Evolutionary conservation across 1,140 invertebrate genomes (phyloP).

Genomic region (Rhynchophorus ferrugineus): DNA sequence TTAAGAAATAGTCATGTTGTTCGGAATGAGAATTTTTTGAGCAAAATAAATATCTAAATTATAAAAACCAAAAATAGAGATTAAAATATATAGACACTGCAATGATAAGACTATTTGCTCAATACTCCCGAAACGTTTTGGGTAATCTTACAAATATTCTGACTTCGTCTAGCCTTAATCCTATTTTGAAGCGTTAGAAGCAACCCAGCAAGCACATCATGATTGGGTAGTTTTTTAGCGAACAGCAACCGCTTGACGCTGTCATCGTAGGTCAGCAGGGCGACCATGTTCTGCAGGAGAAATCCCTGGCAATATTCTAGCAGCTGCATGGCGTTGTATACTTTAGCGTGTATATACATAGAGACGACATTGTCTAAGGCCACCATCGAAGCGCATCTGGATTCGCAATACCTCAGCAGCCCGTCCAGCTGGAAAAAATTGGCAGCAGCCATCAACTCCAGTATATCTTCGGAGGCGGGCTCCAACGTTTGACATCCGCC

Average conservation of each 20-base stretch:
- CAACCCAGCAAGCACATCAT: slow-evolving; percentile 78
- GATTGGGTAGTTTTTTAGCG: slow-evolving; percentile 82
- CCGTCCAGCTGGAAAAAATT: slow-evolving; percentile 88
- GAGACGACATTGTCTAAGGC: slow-evolving; percentile 84
- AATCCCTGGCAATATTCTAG: slow-evolving; percentile 84
- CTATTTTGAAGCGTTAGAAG: slow-evolving; percentile 71
- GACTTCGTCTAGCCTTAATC: slow-evolving; percentile 54
- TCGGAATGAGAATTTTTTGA: no score
- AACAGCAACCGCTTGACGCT: slow-evolving; percentile 82
- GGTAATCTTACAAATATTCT: slow-evolving; percentile 27
- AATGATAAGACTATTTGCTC: no score
- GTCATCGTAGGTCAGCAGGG: slow-evolving; percentile 83
- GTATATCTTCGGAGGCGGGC: slow-evolving; percentile 69
- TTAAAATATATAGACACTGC: no score
- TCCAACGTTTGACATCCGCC: slow-evolving; percentile 72
- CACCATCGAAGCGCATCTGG: slow-evolving; percentile 72
- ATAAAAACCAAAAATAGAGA: no score
- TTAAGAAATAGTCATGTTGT: no score
- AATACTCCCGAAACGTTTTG: slow-evolving; percentile 10
- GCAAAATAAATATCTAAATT: no score
- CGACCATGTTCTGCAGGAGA: slow-evolving; percentile 86
- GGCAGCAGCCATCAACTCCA: slow-evolving; percentile 84
- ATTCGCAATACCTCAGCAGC: slow-evolving; percentile 76
- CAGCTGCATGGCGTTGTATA: slow-evolving; percentile 78
- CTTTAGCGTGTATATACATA: slow-evolving; percentile 89